Base-by-base conservation (phyloP, 1,140 invertebrate species). In the Drosophila serrata region DNA sequence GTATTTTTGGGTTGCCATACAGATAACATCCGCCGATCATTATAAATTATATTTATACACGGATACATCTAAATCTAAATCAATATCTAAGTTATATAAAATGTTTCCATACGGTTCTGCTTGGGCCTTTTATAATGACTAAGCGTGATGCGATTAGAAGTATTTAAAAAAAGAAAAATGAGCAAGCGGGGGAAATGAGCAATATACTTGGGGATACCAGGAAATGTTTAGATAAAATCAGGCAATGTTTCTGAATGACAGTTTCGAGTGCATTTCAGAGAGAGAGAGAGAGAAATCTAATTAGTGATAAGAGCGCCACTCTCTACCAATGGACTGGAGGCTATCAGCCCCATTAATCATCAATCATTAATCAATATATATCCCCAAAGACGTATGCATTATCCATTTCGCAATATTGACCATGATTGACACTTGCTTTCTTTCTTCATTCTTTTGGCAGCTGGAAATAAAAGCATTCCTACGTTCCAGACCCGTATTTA, bases 161-260 rank as follows among this genome's bases (percentile, higher is more conserved):
- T 22, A 46, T 65, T 65, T 62, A 46, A 46, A 65, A 61, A 65
- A 65, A 62, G 31, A 62, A 45, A 61, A 24, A 33, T 58, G 53
- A 63, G 27, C 60, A 12, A 40, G 33, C 29, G 29, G 48, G n/a
- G 8, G 48, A 31, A 40, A 37, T 65, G 57, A 46, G 56, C 13
- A 17, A 29, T 43, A 33, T 7, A 8, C 17, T 17, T 17, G 63
- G 63, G 63, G 31, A 65, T 35, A 37, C 63, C 57, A 61, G 63
- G 58, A 65, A 65, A 62, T 46, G 33, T 29, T 33, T 17, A 29
- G 39, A 63, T 33, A 62, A 35, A 29, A 35, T 43, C 29, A 42
- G 12, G n/a, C 19, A 35, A 15, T 15, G 19, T 53, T 27, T 19
- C 42, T 19, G 12, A 61, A 27, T 65, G 62, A 19, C 62, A 65